Percentiles rank a stretch among this genome's conserved stretches.
Conservation (phyloP, 2,888 invertebrate genomes). For the Ischnus inquisitorius region DNA sequence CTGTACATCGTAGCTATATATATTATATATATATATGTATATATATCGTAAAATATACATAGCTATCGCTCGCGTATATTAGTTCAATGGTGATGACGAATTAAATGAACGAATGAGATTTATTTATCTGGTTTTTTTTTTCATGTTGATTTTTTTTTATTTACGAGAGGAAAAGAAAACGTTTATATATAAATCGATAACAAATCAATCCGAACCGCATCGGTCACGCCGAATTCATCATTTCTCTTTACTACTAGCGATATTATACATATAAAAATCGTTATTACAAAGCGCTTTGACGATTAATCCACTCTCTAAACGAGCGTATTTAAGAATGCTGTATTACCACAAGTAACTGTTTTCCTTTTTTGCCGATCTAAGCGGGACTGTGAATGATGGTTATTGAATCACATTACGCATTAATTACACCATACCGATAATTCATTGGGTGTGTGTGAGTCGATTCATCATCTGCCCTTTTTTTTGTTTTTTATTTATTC, state of each 20-base stretch:
- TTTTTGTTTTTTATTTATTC: constrained; percentile 27
- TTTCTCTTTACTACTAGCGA: constrained; percentile 70
- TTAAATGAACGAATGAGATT: constrained; percentile 60
- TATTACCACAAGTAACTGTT: constrained; percentile 62
- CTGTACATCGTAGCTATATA: constrained; percentile 73
- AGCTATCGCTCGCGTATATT: constrained; percentile 56
- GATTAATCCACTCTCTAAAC: constrained; percentile 65
- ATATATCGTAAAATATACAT: constrained; percentile 60
- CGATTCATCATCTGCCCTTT: constrained; percentile 49
- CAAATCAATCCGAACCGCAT: constrained; percentile 66
- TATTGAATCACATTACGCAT: constrained; percentile 71
- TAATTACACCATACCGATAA: constrained; percentile 62
- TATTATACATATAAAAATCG: constrained; percentile 74
- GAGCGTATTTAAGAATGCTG: constrained; percentile 63
- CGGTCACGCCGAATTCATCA: constrained; percentile 56
- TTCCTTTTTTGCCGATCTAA: constrained; percentile 63
- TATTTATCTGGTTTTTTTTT: constrained; percentile 31
- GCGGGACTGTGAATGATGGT: constrained; percentile 62
- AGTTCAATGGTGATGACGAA: constrained; percentile 55
- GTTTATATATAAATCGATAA: constrained; percentile 67
- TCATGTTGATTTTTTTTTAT: constrained; percentile 12
- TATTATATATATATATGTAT: constrained; percentile 44
- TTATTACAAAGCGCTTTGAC: constrained; percentile 74
- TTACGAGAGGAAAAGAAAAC: constrained; percentile 56
- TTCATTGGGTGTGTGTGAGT: constrained; percentile 56